phyloP scores from a whole-genome alignment of 2,113 vertebrate genomes.

The Callionymus lyra region DNA sequence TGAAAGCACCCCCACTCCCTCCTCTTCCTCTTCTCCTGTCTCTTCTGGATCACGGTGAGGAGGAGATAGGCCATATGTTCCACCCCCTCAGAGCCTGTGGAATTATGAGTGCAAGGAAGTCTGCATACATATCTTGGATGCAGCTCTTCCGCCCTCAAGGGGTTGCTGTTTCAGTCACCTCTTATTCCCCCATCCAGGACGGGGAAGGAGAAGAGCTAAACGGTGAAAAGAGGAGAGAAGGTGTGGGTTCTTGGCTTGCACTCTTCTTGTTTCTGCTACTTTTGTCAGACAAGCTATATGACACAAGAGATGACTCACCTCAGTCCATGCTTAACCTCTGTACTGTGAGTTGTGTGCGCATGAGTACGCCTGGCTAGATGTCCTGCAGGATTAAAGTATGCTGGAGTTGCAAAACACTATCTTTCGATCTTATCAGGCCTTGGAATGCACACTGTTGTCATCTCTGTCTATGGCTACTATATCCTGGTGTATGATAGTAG shows the following conservation, averaged over 20 bases:
- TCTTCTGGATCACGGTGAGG: conserved; percentile 30
- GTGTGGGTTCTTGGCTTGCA: conserved; percentile 22
- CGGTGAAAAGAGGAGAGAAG: conserved; percentile 4
- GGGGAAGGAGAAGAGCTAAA: conserved; percentile 2
- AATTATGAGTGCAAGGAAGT: too few relatives aligned
- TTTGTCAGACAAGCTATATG: conserved; percentile 44
- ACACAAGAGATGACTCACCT: conserved; percentile 62
- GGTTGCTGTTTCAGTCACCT: conserved; percentile 15
- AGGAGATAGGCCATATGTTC: conserved; percentile 29
- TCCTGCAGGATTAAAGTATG: conserved; percentile 14
- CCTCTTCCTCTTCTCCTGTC: conserved; percentile 15
- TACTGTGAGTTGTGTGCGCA: background rate
- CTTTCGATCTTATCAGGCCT: background rate
- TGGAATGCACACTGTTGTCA: background rate
- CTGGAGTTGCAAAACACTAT: conserved; percentile 4
- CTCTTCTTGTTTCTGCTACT: conserved; percentile 23
- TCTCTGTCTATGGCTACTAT: background rate
- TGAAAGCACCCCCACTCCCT: background rate
- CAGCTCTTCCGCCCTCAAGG: conserved; percentile 20
- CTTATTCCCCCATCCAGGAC: conserved; percentile 11
- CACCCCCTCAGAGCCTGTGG: too few relatives aligned
- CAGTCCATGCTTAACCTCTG: conserved; percentile 40
- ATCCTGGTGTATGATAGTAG: background rate
- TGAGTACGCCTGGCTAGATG: conserved; percentile 15
- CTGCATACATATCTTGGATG: too few relatives aligned